Evolutionary conservation across 2,888 invertebrate species (phyloP).

Genomic region (Hemicrepidius hirtus): DNA sequence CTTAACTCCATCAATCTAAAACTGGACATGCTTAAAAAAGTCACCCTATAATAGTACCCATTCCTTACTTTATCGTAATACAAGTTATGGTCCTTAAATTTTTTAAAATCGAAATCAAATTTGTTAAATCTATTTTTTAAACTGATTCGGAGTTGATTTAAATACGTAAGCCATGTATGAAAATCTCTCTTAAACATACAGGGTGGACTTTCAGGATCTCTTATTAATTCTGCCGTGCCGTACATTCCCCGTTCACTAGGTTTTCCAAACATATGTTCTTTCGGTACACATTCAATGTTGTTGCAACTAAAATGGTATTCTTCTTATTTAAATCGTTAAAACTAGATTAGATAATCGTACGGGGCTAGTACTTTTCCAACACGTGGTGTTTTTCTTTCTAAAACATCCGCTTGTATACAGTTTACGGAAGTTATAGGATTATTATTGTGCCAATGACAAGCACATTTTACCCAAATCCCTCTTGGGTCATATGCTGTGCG

Average conservation of each 20-base stretch:
- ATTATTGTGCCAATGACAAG: constrained; percentile 68
- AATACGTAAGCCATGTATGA: constrained; percentile 71
- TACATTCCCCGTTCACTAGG: constrained; percentile 68
- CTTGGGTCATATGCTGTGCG: constrained; percentile 71
- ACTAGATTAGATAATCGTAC: constrained; percentile 49
- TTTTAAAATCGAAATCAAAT: constrained; percentile 61
- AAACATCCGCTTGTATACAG: constrained; percentile 71
- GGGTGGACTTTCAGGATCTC: constrained; percentile 61
- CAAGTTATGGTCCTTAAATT: constrained; percentile 60
- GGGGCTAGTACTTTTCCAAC: constrained; percentile 72
- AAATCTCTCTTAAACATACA: constrained; percentile 69
- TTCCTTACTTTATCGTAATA: constrained; percentile 64
- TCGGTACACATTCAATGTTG: constrained; percentile 72
- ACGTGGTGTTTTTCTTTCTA: constrained; percentile 67
- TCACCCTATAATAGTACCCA: too few species aligned
- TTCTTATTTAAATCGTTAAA: background rate
- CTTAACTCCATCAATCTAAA: too few species aligned
- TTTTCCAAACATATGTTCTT: constrained; percentile 73
- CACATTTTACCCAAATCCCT: constrained; percentile 73
- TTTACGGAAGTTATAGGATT: constrained; percentile 68
- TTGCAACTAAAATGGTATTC: constrained; percentile 66
- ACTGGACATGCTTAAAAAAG: too few species aligned
- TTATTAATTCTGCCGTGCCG: constrained; percentile 72
- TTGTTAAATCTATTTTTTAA: constrained; percentile 63
- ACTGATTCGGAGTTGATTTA: constrained; percentile 71